Percentiles rank a stretch among this genome's conserved stretches.
phyloP scores from a whole-genome alignment of 2,113 vertebrate species.

The Brienomyrus longianalis region DNA sequence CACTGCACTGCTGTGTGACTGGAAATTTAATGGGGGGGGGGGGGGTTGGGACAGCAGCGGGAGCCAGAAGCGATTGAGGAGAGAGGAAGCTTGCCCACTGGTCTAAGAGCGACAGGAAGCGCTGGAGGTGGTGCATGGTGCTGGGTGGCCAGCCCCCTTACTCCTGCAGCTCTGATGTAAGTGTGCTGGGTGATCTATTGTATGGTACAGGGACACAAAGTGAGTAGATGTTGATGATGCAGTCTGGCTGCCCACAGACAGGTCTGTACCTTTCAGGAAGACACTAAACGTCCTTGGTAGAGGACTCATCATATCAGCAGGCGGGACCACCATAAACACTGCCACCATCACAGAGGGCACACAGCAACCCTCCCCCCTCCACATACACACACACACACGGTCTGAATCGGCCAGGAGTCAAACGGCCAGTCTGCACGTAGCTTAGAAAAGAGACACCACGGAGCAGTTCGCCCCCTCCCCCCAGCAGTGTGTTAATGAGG shows the following conservation, averaged over 20 bases:
- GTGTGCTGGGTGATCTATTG: slow-evolving; percentile 39
- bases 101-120: slow-evolving; percentile 46
- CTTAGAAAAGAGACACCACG: not conserved
- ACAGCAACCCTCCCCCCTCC: not conserved
- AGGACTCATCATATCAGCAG: not conserved
- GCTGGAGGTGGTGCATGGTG: slow-evolving; percentile 39
- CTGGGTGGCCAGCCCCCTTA: not conserved
- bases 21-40: slow-evolving; percentile 67
- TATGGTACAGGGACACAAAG: slow-evolving; percentile 29
- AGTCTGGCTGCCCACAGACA: not conserved
- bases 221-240: not conserved
- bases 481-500: not conserved
- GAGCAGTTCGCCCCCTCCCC: not conserved
- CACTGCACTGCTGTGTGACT: slow-evolving; percentile 82
- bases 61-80: slow-evolving; percentile 24
- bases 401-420: not conserved
- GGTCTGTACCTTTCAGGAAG: not conserved
- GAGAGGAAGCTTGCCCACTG: slow-evolving; percentile 38
- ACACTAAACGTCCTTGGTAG: slow-evolving; percentile 8
- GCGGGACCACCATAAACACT: not conserved
- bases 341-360: not conserved
- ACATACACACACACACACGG: not conserved
- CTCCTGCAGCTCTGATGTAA: slow-evolving; percentile 34
- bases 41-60: slow-evolving; percentile 34
- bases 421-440: not conserved